These are phyloP conservation scores for Drosophila pseudoobscura DNA, from an alignment of 1,140 invertebrate species.

Conservation along the genomic window DNA sequence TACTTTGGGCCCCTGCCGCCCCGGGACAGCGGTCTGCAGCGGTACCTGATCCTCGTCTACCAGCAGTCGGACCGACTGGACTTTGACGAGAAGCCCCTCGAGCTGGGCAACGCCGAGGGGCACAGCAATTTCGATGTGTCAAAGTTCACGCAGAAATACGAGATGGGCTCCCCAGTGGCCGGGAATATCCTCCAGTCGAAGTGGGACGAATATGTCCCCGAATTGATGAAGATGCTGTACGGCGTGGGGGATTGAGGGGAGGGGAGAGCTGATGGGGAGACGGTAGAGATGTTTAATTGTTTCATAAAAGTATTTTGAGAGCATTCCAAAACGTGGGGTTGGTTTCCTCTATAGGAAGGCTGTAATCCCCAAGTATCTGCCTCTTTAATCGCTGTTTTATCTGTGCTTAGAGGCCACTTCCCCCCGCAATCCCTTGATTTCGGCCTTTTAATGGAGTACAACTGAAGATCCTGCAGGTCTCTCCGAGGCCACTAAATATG, in stretches of 20 bases:
- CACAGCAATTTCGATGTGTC: constrained; percentile 90
- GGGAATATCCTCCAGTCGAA: constrained; percentile 95
- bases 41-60: constrained; percentile 94
- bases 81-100: constrained; percentile 63
- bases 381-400: too few relatives aligned
- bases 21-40: constrained; percentile 91
- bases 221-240: constrained; percentile 63
- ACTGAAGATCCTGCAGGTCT: constrained; percentile 23
- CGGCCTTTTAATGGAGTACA: constrained; percentile 64
- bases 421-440: constrained; percentile 4
- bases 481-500: constrained; percentile 71
- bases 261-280: too few relatives aligned
- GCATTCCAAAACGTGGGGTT: constrained; percentile 20
- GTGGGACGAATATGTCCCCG: constrained; percentile 95
- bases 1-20: constrained; percentile 95
- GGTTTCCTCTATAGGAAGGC: not conserved
- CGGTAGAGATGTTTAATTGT: not conserved
- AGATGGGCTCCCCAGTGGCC: constrained; percentile 90
- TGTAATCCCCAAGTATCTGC: not conserved
- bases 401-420: not conserved
- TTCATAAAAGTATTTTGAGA: constrained; percentile 24
- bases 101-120: constrained; percentile 88
- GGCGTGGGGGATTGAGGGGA: constrained; percentile 30
- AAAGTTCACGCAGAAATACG: constrained; percentile 88
- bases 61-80: constrained; percentile 86